phyloP scores from a whole-genome alignment of 2,888 invertebrate species.

The Diadromus collaris region DNA sequence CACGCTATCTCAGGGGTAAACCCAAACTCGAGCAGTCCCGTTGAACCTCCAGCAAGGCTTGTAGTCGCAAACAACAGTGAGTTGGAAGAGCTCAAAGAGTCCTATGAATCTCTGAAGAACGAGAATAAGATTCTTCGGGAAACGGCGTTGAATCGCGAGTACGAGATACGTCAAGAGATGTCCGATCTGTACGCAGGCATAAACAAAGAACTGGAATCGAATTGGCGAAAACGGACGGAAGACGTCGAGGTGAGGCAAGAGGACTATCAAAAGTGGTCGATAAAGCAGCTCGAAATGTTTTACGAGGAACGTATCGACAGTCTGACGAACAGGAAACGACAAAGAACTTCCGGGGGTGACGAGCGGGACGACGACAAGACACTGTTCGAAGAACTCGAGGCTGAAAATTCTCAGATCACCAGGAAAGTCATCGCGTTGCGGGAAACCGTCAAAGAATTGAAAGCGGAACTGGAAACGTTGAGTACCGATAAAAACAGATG shows the following conservation, averaged over 20 bases:
- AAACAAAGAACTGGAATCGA: slow-evolving; percentile 69
- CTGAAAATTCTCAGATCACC: slow-evolving; percentile 64
- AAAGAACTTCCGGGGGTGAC: slow-evolving; percentile 64
- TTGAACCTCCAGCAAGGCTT: slow-evolving; percentile 13
- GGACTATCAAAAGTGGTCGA: slow-evolving; percentile 70
- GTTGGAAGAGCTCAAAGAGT: slow-evolving; percentile 54
- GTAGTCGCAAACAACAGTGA: slow-evolving; percentile 34
- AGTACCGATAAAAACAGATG: slow-evolving; percentile 67
- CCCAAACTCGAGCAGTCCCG: not conserved
- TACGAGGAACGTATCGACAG: slow-evolving; percentile 70
- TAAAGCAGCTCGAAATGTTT: slow-evolving; percentile 68
- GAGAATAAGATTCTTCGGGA: slow-evolving; percentile 65
- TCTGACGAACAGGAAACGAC: slow-evolving; percentile 66
- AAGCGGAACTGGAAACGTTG: slow-evolving; percentile 63
- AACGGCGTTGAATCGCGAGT: slow-evolving; percentile 65
- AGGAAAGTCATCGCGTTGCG: slow-evolving; percentile 62
- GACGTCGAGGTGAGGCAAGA: slow-evolving; percentile 67
- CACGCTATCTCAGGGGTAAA: not conserved
- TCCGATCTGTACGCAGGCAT: slow-evolving; percentile 65
- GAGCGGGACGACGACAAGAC: slow-evolving; percentile 54
- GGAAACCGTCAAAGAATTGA: slow-evolving; percentile 65
- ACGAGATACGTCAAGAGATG: slow-evolving; percentile 71
- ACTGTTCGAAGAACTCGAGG: slow-evolving; percentile 61
- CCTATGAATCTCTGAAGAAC: slow-evolving; percentile 60
- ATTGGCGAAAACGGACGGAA: slow-evolving; percentile 69